These are phyloP conservation scores for Cygnus olor DNA, from an alignment of 2,797 vertebrate genomes.

Conservation along the genomic window DNA sequence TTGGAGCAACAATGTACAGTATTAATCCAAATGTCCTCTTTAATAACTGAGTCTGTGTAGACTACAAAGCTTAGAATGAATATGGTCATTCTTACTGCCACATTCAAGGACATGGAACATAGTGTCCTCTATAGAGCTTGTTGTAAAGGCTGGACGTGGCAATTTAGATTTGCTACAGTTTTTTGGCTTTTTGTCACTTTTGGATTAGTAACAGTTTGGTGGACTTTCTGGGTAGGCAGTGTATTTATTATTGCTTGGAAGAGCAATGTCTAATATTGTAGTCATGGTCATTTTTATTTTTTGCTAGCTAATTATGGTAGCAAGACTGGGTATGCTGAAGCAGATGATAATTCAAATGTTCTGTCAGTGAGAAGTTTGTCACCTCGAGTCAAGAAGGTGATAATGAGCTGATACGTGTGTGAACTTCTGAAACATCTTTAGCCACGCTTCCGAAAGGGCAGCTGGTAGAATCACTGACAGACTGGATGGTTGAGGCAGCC, in stretches of 20 bases:
- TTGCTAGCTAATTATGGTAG: neutral
- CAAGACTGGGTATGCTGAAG: neutral
- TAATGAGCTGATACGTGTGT: fast-evolving
- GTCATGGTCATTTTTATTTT: neutral
- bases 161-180: neutral
- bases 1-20: neutral
- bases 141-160: neutral
- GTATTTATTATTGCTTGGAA: neutral
- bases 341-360: neutral
- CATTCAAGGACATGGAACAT: neutral
- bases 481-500: neutral
- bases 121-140: neutral
- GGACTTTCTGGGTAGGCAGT: neutral
- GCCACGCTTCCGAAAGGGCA: neutral
- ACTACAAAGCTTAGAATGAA: neutral
- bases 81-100: neutral
- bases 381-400: neutral
- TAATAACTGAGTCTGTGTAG: neutral
- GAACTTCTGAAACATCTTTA: neutral
- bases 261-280: neutral
- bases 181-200: neutral
- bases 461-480: neutral
- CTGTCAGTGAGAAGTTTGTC: neutral
- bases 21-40: neutral
- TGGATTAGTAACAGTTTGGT: neutral